Base-by-base conservation (phyloP, 2,797 vertebrate species). In the Argyrosomus regius region DNA sequence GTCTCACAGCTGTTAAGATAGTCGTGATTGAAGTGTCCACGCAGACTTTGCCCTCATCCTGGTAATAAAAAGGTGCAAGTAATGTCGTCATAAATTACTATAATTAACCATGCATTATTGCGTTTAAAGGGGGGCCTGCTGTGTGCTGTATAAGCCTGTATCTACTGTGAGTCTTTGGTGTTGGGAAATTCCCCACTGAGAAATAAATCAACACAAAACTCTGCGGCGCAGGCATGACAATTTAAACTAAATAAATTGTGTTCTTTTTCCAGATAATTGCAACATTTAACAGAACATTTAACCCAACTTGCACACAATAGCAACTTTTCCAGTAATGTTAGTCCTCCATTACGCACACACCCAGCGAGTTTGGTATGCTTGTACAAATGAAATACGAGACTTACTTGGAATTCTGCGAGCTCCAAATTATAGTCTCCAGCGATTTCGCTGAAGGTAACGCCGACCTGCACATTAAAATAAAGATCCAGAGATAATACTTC, bases 401-500 rank as follows among this genome's bases (percentile, higher is more conserved):
- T 95, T 95, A 96, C 95, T 94, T 95, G 76, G 85, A 53, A 87
- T 96, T 96, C 78, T 95, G 94, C 6, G 95, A 94, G 94, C 87
- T 95, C 95, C 95, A 96, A 46, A 94, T 94, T 24, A 96, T 95
- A 69, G 94, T 93, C 81, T 96, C 94, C 93, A 96, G 69, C 46
- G 94, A 93, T n/a, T 94, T 96, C 6, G 95, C 94, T 14, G 93
- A 92, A 41, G 92, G 93, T 54, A 94, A 46, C 70, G 89, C 88
- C 81, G 93, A 93, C 91, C 94, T 93, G 91, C 94, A 94, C 77
- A 94, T 86, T 75, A 95, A 78, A 86, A 94, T 93, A 93, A 93
- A 93, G 90, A 96, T 95, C 95, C 95, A 95, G 78, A 95, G 93
- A 87, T 95, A 95, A 93, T 94, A 95, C 88, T 94, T 96, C 95